Evolutionary conservation across 2,888 invertebrate genomes (phyloP), one percentile per base, ranked within the genome.

Genomic region (Caenorhabditis panamensis): DNA sequence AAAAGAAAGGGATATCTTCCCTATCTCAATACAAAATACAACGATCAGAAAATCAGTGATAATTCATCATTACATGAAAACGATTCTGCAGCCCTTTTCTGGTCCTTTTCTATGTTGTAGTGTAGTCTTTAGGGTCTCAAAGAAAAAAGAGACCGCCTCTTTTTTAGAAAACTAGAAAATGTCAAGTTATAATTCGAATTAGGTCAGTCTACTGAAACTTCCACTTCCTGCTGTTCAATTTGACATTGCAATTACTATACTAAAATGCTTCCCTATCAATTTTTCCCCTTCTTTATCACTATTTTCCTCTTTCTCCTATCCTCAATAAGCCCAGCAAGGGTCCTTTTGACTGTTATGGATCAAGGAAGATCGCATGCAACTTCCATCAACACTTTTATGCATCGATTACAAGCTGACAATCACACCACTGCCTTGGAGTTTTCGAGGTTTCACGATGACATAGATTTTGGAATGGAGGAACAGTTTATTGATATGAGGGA

Each of bases 311-410:
- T 13, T 26, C 13, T 63, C 28, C 53, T 64, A 20, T n/a, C n/a
- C n/a, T n/a, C n/a, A n/a, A n/a, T n/a, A n/a, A n/a, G n/a, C n/a
- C n/a, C 68, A 13, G 67, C 67, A 13, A 44, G 68, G 11, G 54
- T 68, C 1, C 47, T 76, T 1, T 20, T 76, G 20, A 63, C 76
- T 4, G 76, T 76, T 6, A 76, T 76, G 76, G 63, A 76, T 67
- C 76, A 76, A 51, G 76, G 76, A 36, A 68, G 76, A 49, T 76
- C 76, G 5, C 76, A 76, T 31, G 76, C 76, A 4, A 67, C 67
- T 2, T 76, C 76, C 11, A 47, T 76, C 49, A 76, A 61, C n/a
- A 47, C 68, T 13, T 68, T 76, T 18, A 76, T 76, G 76, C 76
- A 76, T 36, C 54, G 68, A 3, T 61, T 80, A 8, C 75, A 80